Evolutionary conservation across 2,888 invertebrate species (phyloP).

Genomic region (Argyresthia goedartella): DNA sequence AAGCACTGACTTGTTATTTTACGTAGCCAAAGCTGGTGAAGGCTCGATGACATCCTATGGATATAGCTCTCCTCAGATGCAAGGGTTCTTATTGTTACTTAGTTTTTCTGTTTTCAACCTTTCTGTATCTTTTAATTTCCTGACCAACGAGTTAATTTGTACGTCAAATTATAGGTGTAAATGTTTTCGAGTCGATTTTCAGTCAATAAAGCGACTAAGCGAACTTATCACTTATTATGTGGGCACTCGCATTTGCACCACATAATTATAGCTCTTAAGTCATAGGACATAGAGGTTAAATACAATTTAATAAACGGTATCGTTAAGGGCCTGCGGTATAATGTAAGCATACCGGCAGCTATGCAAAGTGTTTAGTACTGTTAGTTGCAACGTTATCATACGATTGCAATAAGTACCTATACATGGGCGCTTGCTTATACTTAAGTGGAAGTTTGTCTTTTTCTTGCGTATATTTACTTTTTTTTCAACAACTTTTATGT

Average conservation of each 20-base stretch:
- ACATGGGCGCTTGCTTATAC: background rate
- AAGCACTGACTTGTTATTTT: too few relatives aligned
- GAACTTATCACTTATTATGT: conserved; percentile 29
- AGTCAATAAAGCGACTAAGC: conserved; percentile 18
- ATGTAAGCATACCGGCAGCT: conserved; percentile 20
- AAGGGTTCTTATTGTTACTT: too few relatives aligned
- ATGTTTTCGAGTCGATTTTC: background rate
- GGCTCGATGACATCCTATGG: too few relatives aligned
- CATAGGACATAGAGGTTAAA: background rate
- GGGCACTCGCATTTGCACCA: background rate
- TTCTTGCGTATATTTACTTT: background rate
- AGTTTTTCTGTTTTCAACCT: too few relatives aligned
- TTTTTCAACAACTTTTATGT: too few relatives aligned
- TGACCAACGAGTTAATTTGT: too few relatives aligned
- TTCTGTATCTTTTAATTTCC: too few relatives aligned
- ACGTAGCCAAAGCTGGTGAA: too few relatives aligned
- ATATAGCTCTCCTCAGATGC: too few relatives aligned
- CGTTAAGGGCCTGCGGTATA: conserved; percentile 11
- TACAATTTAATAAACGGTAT: background rate
- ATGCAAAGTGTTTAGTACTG: conserved; percentile 10
- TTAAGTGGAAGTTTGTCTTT: background rate
- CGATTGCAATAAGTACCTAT: background rate
- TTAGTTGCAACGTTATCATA: conserved; percentile 1
- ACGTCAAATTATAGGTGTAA: background rate
- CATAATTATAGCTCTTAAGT: background rate